These are phyloP conservation scores for Neolamprologus multifasciatus DNA, from an alignment of 2,797 vertebrate species.

Conservation along the genomic window DNA sequence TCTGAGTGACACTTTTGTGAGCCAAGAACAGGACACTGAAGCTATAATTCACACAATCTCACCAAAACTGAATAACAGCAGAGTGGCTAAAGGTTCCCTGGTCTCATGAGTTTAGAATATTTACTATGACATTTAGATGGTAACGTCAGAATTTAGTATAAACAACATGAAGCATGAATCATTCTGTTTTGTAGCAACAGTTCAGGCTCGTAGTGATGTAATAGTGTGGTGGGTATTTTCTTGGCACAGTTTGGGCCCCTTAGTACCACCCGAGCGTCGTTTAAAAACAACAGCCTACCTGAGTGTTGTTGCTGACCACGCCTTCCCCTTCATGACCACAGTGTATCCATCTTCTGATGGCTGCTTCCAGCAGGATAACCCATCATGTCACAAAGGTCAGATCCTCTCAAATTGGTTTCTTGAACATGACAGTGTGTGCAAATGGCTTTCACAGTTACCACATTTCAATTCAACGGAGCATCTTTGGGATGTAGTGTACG, in stretches of 20 bases:
- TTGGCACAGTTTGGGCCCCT: background rate
- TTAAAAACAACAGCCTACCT: background rate
- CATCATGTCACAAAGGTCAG: background rate
- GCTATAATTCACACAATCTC: background rate
- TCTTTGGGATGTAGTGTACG: background rate
- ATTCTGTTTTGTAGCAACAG: background rate
- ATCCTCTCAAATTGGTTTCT: background rate
- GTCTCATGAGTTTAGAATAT: background rate
- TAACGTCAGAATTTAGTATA: background rate
- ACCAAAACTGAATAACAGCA: background rate
- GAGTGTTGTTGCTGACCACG: background rate
- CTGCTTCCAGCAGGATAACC: background rate
- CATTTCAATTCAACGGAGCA: background rate
- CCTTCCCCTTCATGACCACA: background rate
- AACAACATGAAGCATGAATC: background rate
- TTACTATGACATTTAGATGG: background rate
- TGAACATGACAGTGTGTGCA: background rate
- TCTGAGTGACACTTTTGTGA: background rate
- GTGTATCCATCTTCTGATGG: background rate
- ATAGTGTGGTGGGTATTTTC: background rate
- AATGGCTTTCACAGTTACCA: background rate
- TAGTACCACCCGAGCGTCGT: background rate
- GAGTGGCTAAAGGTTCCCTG: background rate
- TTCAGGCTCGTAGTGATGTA: background rate
- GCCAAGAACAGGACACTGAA: background rate